A percentile compares a stretch with the other conserved stretches of the same genome.
Conservation (phyloP, 92 coral and sea anemone genomes). For the Virgularia gustaviana region DNA sequence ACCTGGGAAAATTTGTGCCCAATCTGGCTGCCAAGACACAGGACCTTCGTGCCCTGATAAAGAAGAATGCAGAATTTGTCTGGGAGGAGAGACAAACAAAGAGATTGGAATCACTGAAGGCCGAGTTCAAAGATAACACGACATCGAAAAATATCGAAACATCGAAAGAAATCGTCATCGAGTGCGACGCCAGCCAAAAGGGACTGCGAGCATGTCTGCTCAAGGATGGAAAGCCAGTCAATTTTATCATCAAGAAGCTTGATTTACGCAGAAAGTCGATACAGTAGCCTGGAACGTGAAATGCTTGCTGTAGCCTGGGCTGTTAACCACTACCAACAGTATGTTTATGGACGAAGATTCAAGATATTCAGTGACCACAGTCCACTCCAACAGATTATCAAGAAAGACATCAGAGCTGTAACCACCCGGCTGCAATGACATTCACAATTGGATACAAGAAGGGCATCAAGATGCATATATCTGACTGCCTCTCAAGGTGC, state of each 20-base stretch:
- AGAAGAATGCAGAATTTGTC: constrained; percentile 58
- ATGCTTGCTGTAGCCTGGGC: constrained; percentile 69
- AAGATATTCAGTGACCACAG: constrained; percentile 65
- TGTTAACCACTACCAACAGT: constrained; percentile 64
- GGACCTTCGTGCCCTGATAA: constrained; percentile 61
- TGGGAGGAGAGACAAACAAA: constrained; percentile 65
- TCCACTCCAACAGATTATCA: constrained; percentile 54
- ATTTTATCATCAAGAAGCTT: constrained; percentile 58
- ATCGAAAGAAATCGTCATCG: constrained; percentile 56
- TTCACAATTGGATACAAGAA: constrained; percentile 63
- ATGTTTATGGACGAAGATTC: constrained; percentile 60
- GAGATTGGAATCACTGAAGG: constrained; percentile 64
- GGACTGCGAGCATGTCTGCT: constrained; percentile 62
- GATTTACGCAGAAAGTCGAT: constrained; percentile 58
- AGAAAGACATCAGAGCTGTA: constrained; percentile 57
- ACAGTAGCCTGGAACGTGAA: constrained; percentile 59
- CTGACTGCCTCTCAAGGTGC: constrained; percentile 71
- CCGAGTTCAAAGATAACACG: constrained; percentile 59
- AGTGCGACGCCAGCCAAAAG: constrained; percentile 58
- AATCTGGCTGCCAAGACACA: constrained; percentile 63
- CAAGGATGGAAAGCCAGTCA: constrained; percentile 59
- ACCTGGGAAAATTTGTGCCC: constrained; percentile 57
- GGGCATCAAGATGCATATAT: constrained; percentile 62
- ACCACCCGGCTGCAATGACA: constrained; percentile 64
- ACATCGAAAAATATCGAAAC: constrained; percentile 58